Percentiles rank a stretch among this genome's conserved stretches.
Conservation (phyloP, 2,888 invertebrate genomes). For the Gari tellinella region DNA sequence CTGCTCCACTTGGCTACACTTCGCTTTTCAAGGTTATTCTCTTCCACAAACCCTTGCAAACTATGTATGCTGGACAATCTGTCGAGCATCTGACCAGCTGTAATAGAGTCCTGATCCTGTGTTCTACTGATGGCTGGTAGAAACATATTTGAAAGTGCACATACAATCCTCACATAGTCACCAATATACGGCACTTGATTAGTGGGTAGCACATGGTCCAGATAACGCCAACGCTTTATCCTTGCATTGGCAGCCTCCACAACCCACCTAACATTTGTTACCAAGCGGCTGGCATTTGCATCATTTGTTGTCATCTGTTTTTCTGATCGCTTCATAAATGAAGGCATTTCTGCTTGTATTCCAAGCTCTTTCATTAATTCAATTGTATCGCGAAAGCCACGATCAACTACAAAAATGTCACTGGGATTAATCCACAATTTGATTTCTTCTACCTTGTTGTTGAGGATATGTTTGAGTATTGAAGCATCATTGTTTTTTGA, state of each 20-base stretch:
- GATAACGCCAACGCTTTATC: constrained; percentile 40
- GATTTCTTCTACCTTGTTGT: too few species aligned
- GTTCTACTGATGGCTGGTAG: constrained; percentile 5
- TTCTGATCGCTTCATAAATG: too few species aligned
- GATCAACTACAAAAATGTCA: too few species aligned
- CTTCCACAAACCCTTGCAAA: constrained; percentile 19
- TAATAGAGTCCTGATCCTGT: constrained; percentile 1
- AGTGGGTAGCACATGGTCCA: constrained; percentile 34
- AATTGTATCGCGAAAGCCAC: too few species aligned
- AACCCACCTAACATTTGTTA: constrained; percentile 51
- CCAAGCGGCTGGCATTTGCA: too few species aligned
- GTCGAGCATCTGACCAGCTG: constrained; percentile 13
- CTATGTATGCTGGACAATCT: not conserved
- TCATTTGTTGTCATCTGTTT: too few species aligned
- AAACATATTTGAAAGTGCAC: constrained; percentile 37
- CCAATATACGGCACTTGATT: constrained; percentile 51
- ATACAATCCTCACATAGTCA: constrained; percentile 45
- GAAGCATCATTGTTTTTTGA: too few species aligned
- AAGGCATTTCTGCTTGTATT: too few species aligned
- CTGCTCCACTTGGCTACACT: constrained; percentile 3
- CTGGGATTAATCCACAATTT: too few species aligned
- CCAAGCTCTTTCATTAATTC: too few species aligned
- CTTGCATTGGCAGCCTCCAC: constrained; percentile 46
- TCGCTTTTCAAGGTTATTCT: constrained; percentile 9
- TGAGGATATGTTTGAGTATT: too few species aligned